Evolutionary conservation across 2,113 vertebrate species (phyloP), one percentile per base, ranked within the genome.

Genomic region (Tursiops truncatus): DNA sequence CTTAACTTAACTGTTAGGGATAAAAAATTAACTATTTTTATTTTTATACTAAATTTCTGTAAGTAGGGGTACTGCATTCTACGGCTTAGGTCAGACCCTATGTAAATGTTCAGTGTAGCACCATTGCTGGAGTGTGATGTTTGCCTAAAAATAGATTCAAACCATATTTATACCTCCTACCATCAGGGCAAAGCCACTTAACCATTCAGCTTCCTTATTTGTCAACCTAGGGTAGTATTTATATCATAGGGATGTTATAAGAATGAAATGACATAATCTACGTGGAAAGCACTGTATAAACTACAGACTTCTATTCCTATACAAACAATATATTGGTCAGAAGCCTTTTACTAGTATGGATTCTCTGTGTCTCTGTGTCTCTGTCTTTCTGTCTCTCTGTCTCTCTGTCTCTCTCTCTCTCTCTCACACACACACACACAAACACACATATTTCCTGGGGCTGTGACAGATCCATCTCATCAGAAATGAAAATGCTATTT

Each of bases 401-500:
- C 15, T 86, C 10, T 36, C 36, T 33, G 6, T 70, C 18, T 10
- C 12, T 41, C 47, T 53, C 12, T 53, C 12, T 74, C 38, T 38
- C 38, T 38, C 38, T 5, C 38, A 65, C 60, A 38, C 33, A 90
- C 38, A 80, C 74, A 58, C 58, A 76, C 74, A 80, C 38, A 92
- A 6, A 84, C 70, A 93, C 2, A 50, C 1, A 14, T 6, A 62
- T 31, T 83, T 93, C n/a, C 38, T 70, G 13, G 41, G 89, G 28
- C 53, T 87, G 14, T 68, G 47, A 92, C 20, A 82, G 73, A 77
- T 93, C 15, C 41, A 95, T 56, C 17, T 79, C 58, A 87, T 67
- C 20, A 89, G 33, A 97, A 96, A 94, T 79, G 53, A 95, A 84
- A 92, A 82, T 62, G 3, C 10, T 77, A 58, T 50, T 87, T 71